phyloP scores from a whole-genome alignment of 2,888 invertebrate genomes.

The Chymomyza amoena region DNA sequence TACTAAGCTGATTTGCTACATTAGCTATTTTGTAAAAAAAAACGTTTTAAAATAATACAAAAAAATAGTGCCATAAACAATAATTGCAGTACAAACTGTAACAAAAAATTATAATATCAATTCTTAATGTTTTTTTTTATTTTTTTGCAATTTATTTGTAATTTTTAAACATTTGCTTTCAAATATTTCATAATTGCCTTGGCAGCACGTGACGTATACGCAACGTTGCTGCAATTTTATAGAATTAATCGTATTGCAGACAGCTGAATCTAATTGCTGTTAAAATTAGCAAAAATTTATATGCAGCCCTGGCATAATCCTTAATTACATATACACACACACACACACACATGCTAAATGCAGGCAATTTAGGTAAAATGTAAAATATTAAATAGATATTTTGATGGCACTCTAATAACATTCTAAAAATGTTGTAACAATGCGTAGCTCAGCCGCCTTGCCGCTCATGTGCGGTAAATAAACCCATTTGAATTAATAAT shows the following conservation, averaged over 20 bases:
- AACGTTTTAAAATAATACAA: too few species aligned
- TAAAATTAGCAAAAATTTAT: not conserved
- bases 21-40: too few species aligned
- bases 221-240: not conserved
- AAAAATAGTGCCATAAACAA: too few species aligned
- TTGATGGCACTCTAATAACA: constrained; percentile 16
- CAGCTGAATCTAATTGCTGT: not conserved
- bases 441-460: not conserved
- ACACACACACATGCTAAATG: not conserved
- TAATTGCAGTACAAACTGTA: too few species aligned
- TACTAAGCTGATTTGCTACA: too few species aligned
- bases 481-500: constrained; percentile 71
- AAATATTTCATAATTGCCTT: not conserved
- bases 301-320: constrained; percentile 3
- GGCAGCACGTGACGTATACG: not conserved
- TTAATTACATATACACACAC: constrained; percentile 13
- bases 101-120: too few species aligned
- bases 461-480: constrained; percentile 43
- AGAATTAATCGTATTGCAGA: not conserved
- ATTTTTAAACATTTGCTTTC: too few species aligned
- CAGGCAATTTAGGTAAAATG: not conserved
- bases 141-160: too few species aligned
- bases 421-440: constrained; percentile 6
- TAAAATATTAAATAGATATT: constrained; percentile 60
- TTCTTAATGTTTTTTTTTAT: too few species aligned